Percentiles rank a stretch among this genome's conserved stretches.
Evolutionary conservation across 2,113 vertebrate genomes (phyloP).

Genomic region (Lophura nycthemera): DNA sequence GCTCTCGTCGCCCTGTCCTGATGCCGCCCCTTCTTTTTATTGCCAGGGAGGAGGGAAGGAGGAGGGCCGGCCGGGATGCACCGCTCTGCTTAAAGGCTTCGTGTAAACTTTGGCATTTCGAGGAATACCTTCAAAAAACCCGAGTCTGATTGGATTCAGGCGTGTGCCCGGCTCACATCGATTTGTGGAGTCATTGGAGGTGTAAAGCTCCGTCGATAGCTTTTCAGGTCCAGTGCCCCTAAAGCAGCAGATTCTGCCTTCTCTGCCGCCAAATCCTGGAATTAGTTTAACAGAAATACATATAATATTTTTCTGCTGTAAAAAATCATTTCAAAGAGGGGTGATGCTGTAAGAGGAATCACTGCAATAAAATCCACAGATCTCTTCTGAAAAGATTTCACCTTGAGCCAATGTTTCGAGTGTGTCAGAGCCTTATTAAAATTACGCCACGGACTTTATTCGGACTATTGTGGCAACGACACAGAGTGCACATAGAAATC

Average conservation of each 20-base stretch:
- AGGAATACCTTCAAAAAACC: not conserved
- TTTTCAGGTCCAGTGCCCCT: not conserved
- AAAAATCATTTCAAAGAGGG: not conserved
- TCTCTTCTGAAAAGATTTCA: not conserved
- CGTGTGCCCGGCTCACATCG: not conserved
- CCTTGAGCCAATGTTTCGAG: not conserved
- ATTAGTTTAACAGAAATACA: not conserved
- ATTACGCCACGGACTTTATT: not conserved
- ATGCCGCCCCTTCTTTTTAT: not conserved
- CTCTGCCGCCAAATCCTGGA: not conserved
- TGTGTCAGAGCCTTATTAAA: not conserved
- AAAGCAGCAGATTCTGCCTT: not conserved
- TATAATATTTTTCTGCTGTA: not conserved
- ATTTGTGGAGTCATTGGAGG: not conserved
- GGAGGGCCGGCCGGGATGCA: not conserved
- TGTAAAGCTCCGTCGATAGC: not conserved
- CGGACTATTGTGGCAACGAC: not conserved
- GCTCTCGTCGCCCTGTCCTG: not conserved
- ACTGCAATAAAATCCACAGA: slow-evolving; percentile 2
- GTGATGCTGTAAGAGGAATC: not conserved
- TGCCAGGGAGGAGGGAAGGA: not conserved
- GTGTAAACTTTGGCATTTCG: slow-evolving; percentile 27
- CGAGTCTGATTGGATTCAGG: not conserved
- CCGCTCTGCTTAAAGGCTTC: not conserved
- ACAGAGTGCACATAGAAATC: not conserved